Base-by-base conservation (phyloP, 2,113 vertebrate genomes). In the Mormoops blainvillei region DNA sequence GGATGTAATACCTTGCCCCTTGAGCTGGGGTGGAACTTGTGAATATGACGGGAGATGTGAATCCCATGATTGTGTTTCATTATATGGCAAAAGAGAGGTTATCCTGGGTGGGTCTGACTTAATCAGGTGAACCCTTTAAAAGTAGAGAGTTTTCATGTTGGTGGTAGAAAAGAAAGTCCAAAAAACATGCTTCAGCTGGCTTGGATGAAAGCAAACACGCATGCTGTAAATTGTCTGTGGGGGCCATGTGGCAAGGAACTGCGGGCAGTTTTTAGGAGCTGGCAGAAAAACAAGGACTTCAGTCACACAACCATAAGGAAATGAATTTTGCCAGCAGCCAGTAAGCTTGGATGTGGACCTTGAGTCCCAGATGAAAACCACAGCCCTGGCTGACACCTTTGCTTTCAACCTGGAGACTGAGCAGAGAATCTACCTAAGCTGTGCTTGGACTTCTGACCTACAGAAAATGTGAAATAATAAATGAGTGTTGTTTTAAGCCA, bases 221-320 rank as follows among this genome's bases (percentile, higher is more conserved):
- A 14, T 5, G n/a, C 13, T 63, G 54, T 65, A 45, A 84, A 63
- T 52, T 20, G 19, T 7, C 68, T 16, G 28, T 41, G 43, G 50
- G 80, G 33, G 90, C 28, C 80, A 65, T 50, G 14, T 52, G 56
- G 80, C 70, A 84, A n/a, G 56, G n/a, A 41, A 50, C 56, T 63
- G 9, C 1, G 8, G 19, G 43, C 24, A 63, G 43, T 26, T n/a
- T 84, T 74, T 14, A 63, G 68, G 56, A 33, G 56, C 33, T 84
- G 90, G 90, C 90, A n/a, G 43, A 56, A 74, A 92, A 84, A 84
- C 80, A 92, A 92, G 68, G 80, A 65, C 70, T 84, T 92, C 90
- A 92, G 67, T 63, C 43, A 92, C 33, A 83, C 26, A 31, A 50
- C 41, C 78, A 73, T 20, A 73, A 61, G 65, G 41, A 73, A 73